Conservation (phyloP, 2,113 vertebrate species). For the Anguilla rostrata region DNA sequence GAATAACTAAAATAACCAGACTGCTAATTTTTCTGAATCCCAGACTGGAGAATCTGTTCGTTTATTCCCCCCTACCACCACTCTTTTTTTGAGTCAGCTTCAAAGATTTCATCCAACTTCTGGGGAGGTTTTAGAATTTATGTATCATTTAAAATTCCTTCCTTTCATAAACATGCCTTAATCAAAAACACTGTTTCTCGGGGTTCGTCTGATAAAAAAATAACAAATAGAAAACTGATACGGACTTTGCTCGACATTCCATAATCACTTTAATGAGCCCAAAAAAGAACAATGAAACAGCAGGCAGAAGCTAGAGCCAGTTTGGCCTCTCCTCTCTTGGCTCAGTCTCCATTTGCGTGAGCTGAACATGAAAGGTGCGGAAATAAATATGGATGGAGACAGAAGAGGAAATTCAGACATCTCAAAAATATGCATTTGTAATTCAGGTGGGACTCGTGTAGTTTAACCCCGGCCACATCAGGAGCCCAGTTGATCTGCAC, state of each 20-base stretch:
- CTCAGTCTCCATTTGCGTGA: background rate
- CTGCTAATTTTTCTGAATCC: background rate
- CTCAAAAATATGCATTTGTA: conserved; percentile 45
- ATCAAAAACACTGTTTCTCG: background rate
- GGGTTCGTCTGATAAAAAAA: background rate
- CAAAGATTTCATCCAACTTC: background rate
- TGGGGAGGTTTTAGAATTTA: background rate
- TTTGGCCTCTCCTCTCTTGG: background rate
- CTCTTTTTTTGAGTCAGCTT: background rate
- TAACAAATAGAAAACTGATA: background rate
- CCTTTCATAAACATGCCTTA: background rate
- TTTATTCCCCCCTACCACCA: background rate
- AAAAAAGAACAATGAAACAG: background rate
- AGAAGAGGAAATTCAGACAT: conserved; percentile 32
- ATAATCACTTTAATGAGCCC: background rate
- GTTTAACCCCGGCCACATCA: conserved; percentile 28
- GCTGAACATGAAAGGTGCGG: conserved; percentile 23
- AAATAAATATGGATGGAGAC: conserved; percentile 60
- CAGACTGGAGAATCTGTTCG: background rate
- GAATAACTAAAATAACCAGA: background rate
- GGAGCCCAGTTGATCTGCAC: conserved; percentile 26
- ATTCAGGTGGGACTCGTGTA: conserved; percentile 61
- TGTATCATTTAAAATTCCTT: background rate
- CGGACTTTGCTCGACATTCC: too few relatives aligned
- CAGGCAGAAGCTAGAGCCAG: background rate